phyloP scores from a whole-genome alignment of 2,797 vertebrate genomes.

The Nyctalus aviator region DNA sequence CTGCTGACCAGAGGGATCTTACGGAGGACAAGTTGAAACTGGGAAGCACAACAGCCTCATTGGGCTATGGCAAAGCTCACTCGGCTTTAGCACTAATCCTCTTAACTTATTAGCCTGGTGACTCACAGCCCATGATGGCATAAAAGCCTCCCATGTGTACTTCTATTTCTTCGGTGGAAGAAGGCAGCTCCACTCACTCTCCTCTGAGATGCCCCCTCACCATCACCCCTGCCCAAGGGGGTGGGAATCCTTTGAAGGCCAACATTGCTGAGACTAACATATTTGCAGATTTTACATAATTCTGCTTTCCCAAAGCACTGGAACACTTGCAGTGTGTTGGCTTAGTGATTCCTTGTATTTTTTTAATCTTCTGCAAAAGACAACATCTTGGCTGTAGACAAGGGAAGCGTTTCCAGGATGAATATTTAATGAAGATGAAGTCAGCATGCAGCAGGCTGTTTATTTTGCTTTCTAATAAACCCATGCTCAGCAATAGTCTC shows the following conservation, averaged over 20 bases:
- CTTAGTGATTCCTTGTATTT: conserved; percentile 58
- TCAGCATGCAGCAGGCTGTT: conserved; percentile 77
- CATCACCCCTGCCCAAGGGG: conserved; percentile 47
- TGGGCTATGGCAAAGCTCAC: conserved; percentile 87
- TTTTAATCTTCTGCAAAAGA: conserved; percentile 67
- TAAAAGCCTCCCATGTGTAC: conserved; percentile 84
- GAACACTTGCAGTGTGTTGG: conserved; percentile 27
- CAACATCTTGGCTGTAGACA: conserved; percentile 76
- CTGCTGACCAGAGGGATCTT: conserved; percentile 75
- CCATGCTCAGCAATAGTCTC: conserved; percentile 74
- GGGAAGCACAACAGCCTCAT: conserved; percentile 83
- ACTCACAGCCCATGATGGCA: conserved; percentile 83
- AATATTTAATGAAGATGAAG: conserved; percentile 85
- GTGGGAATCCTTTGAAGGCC: conserved; percentile 64
- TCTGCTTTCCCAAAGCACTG: conserved; percentile 58
- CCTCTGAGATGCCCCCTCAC: conserved; percentile 52
- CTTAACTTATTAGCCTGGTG: conserved; percentile 87
- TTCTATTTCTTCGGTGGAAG: conserved; percentile 79
- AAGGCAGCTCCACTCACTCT: conserved; percentile 75
- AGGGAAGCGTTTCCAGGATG: conserved; percentile 78
- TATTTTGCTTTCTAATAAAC: conserved; percentile 86
- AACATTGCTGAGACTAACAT: conserved; percentile 64
- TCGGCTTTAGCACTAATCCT: conserved; percentile 87
- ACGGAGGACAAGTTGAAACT: conserved; percentile 83
- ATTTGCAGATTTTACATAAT: conserved; percentile 68